Conservation (phyloP, 2,113 vertebrate species). For the Alectura lathami region DNA sequence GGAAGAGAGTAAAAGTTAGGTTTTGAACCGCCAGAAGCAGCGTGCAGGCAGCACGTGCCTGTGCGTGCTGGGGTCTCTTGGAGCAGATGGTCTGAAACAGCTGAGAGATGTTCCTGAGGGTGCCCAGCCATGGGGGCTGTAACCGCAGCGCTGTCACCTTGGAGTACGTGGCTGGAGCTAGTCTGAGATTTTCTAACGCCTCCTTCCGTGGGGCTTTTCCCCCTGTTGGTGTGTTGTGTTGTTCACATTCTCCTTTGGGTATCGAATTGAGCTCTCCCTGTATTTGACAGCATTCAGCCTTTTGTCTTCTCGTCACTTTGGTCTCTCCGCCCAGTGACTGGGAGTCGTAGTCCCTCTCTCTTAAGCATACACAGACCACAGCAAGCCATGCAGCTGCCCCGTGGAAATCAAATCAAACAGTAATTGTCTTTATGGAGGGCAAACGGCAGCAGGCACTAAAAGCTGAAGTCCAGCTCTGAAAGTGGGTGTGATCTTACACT, state of each 20-base stretch:
- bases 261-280: too few species aligned
- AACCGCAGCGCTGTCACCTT: background rate
- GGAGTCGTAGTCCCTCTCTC: background rate
- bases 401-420: background rate
- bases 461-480: background rate
- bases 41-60: accelerated
- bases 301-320: background rate
- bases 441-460: background rate
- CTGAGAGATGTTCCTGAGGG: background rate
- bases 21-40: background rate
- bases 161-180: background rate
- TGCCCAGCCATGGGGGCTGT: background rate
- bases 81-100: background rate
- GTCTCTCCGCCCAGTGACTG: background rate
- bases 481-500: background rate
- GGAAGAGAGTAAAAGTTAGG: background rate
- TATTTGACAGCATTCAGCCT: background rate
- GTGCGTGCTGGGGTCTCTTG: background rate
- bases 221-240: accelerated
- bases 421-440: background rate
- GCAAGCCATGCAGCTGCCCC: too few species aligned
- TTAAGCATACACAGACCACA: too few species aligned
- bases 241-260: background rate
- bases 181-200: background rate
- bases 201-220: background rate